Percentiles rank a stretch among this genome's conserved stretches.
phyloP scores from a whole-genome alignment of 2,113 vertebrate genomes.

The Indicator indicator region DNA sequence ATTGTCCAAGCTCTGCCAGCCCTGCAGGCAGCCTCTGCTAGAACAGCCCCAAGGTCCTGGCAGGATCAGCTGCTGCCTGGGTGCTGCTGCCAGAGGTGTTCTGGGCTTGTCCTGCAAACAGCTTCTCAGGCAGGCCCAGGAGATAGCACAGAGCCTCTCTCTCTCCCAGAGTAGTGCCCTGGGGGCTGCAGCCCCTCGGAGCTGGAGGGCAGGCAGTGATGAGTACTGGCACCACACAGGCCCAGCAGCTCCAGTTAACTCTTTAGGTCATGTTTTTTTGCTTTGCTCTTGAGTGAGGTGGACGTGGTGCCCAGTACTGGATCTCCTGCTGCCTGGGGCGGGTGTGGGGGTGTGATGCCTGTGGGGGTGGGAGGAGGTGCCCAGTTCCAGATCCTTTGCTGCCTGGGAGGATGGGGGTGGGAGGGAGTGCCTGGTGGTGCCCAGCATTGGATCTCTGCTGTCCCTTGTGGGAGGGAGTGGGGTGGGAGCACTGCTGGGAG shows the following conservation, averaged over 20 bases:
- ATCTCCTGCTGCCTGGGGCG: neutral
- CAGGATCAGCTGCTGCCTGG: neutral
- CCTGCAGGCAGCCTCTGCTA: neutral
- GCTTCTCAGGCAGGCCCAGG: slow-evolving; percentile 7
- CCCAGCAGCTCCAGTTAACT: neutral
- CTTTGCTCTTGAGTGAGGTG: neutral
- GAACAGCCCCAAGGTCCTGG: neutral
- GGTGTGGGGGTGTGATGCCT: neutral
- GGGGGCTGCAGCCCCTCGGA: slow-evolving; percentile 22
- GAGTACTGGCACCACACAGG: slow-evolving; percentile 30
- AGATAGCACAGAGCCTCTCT: neutral
- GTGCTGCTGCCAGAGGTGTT: neutral
- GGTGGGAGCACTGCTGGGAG: neutral
- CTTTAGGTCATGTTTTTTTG: neutral
- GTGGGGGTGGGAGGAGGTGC: slow-evolving; percentile 19
- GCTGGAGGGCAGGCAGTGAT: slow-evolving; percentile 27
- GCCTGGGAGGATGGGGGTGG: neutral
- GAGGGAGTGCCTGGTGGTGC: neutral
- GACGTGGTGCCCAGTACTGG: slow-evolving; percentile 41
- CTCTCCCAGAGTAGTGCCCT: neutral
- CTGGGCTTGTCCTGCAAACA: neutral
- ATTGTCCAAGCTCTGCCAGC: neutral
- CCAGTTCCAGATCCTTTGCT: neutral
- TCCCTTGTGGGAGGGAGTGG: neutral
- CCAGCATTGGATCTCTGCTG: neutral